Evolutionary conservation across 2,888 invertebrate genomes (phyloP), one percentile per base, ranked within the genome.

Genomic region (Pocota personata): DNA sequence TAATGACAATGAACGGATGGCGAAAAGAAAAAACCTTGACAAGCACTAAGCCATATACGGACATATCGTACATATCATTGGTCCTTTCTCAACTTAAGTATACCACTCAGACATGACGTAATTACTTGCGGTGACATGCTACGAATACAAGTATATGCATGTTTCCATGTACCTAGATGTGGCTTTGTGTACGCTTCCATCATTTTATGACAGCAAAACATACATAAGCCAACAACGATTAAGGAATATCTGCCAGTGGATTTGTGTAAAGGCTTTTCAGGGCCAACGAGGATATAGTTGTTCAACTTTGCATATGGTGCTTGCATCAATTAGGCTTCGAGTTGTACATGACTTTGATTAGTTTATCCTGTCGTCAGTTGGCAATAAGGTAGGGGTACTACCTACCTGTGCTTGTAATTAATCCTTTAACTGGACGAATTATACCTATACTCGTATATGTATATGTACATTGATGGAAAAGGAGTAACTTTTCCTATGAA

Each of bases 251-350:
- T 71, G 58, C 12, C 58, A 27, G 30, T 14, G 46, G 71, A 71
- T 58, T 58, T 71, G 46, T 58, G 37, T 43, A 24, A 12, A 21
- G 46, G 48, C 24, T 24, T 24, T 40, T 69, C 46, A 12, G 30
- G 7, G 48, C 32, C 64, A 64, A 48, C 40, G 12, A 7, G 32
- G 30, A 64, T 14, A 46, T 19, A 48, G 48, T 21, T 48, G 48
- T 10, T 19, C 30, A 32, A 21, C 46, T 21, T 64, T 48, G 64
- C 48, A 48, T 48, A 48, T 30, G 64, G 14, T 30, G 46, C 48
- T 21, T 40, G 55, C 75, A 75, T 75, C 64, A 75, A 64, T 57
- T 66, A 76, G 76, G 66, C 48, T 76, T 76, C 66, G n/a, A 66
- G 76, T 48, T 48, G 24, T 57, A 75, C 75, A 75, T 16, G 66